Conservation (phyloP, 1,140 invertebrate species). For the Sycobia sp. region DNA sequence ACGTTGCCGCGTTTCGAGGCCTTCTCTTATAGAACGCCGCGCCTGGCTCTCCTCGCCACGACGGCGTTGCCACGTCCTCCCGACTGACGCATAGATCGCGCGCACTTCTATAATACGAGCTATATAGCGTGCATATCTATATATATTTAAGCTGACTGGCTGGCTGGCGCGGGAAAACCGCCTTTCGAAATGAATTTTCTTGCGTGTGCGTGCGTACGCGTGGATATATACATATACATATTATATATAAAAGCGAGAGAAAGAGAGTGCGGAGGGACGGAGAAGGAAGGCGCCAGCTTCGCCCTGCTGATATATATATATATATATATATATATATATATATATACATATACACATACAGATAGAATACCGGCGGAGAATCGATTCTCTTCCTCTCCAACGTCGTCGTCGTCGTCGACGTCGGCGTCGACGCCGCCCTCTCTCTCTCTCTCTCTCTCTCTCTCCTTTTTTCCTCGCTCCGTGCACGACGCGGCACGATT, state of each 20-base stretch:
- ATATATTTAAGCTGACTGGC: too few species aligned
- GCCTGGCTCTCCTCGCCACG: too few species aligned
- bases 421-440: too few species aligned
- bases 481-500: too few species aligned
- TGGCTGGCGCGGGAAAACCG: slow-evolving; percentile 59
- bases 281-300: slow-evolving; percentile 36
- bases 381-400: slow-evolving; percentile 26
- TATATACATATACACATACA: too few species aligned
- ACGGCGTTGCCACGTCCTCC: slow-evolving; percentile 27
- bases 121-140: too few species aligned
- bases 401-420: not conserved
- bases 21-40: slow-evolving; percentile 42
- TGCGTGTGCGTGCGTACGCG: slow-evolving; percentile 19
- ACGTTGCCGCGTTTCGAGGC: slow-evolving; percentile 60
- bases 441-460: not conserved
- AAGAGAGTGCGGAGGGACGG: not conserved
- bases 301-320: slow-evolving; percentile 25
- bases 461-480: not conserved
- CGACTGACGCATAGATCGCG: slow-evolving; percentile 17
- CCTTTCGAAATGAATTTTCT: slow-evolving; percentile 59
- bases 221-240: too few species aligned
- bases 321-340: too few species aligned
- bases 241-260: slow-evolving; percentile 2
- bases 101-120: slow-evolving; percentile 50
- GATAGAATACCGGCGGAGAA: slow-evolving; percentile 20